These are phyloP conservation scores for Myiopsitta monachus DNA, from an alignment of 2,113 vertebrate genomes.

Conservation along the genomic window DNA sequence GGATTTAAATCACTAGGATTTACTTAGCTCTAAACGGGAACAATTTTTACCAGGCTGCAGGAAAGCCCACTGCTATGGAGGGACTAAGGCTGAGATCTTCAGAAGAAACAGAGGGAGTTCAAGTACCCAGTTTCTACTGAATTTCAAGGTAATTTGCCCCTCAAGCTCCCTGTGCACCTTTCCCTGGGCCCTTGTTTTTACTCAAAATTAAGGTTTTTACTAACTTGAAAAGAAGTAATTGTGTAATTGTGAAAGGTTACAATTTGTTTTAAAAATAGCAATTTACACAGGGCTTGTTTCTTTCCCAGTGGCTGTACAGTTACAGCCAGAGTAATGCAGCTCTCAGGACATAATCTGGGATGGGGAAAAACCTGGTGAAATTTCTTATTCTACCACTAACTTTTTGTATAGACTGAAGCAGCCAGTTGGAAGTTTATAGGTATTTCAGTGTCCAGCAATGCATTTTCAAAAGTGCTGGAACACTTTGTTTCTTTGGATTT, in stretches of 20 bases:
- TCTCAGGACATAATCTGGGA: background rate
- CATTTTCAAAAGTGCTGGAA: background rate
- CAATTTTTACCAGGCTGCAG: background rate
- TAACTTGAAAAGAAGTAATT: background rate
- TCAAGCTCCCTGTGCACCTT: background rate
- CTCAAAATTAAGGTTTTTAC: background rate
- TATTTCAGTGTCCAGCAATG: background rate
- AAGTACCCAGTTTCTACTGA: background rate
- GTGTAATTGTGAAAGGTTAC: background rate
- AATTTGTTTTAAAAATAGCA: background rate
- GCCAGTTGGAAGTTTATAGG: background rate
- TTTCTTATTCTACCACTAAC: background rate
- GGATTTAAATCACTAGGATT: conserved; percentile 26
- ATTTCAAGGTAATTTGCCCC: background rate
- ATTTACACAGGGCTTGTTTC: background rate
- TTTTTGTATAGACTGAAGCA: background rate
- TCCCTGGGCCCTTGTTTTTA: background rate
- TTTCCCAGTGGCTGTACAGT: background rate
- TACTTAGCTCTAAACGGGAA: conserved; percentile 24
- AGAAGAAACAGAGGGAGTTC: background rate
- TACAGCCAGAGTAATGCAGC: background rate
- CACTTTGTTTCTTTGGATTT: background rate
- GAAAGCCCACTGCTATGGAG: background rate
- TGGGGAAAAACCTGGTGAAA: background rate
- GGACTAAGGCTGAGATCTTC: background rate